Conservation (phyloP, 1,140 invertebrate species). For the Ceratosolen fusciceps region DNA sequence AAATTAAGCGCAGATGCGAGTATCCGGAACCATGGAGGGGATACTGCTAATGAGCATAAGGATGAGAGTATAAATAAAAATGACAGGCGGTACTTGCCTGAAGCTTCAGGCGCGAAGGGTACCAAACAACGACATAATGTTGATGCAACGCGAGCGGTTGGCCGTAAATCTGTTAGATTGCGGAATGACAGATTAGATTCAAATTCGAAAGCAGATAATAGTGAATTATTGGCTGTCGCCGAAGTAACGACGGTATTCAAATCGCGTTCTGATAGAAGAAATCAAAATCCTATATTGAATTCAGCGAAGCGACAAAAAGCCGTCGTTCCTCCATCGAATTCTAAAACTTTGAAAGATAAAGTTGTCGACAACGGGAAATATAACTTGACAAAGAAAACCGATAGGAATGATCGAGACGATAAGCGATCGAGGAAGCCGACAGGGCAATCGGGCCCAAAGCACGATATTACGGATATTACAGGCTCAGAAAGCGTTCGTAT, state of each 20-base stretch:
- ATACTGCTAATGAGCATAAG: background rate
- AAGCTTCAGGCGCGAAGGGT: background rate
- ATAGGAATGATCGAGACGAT: background rate
- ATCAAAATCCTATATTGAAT: background rate
- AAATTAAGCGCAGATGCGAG: background rate
- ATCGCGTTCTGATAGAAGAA: slow-evolving; percentile 20
- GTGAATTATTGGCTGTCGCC: too few relatives aligned
- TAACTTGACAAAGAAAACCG: background rate
- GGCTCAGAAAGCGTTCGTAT: slow-evolving; percentile 33
- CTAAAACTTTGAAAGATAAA: background rate
- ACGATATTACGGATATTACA: slow-evolving; percentile 16
- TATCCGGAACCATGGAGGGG: background rate
- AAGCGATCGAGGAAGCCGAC: background rate
- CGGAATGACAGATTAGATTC: background rate
- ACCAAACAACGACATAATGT: too few relatives aligned
- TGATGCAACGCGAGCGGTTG: background rate
- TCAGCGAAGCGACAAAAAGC: slow-evolving; percentile 9
- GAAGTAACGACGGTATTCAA: too few relatives aligned
- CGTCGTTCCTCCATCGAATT: background rate
- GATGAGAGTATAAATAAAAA: background rate
- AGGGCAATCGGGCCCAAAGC: background rate
- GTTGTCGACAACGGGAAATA: background rate
- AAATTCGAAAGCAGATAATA: background rate
- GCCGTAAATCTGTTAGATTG: background rate
- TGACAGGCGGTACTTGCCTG: slow-evolving; percentile 10